phyloP scores from a whole-genome alignment of 2,113 vertebrate genomes.

The Uria lomvia region DNA sequence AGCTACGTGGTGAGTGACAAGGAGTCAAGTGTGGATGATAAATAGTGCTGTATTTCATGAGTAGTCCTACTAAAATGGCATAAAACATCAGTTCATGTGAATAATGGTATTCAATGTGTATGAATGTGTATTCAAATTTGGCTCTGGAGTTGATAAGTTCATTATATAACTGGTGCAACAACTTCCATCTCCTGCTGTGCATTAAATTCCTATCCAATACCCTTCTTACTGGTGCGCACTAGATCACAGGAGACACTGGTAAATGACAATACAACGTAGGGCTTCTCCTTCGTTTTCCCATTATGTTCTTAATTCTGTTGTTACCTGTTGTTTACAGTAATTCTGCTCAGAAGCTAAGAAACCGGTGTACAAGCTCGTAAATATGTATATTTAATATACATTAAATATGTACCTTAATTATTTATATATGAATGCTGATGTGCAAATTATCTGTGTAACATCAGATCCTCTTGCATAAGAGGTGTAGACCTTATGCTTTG shows the following conservation, averaged over 20 bases:
- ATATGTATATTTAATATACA: background rate
- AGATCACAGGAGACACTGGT: background rate
- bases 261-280: background rate
- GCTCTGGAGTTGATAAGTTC: background rate
- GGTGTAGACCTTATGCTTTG: background rate
- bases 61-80: slow-evolving; percentile 15
- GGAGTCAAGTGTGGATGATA: slow-evolving; percentile 4
- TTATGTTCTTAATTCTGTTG: background rate
- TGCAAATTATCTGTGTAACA: background rate
- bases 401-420: background rate
- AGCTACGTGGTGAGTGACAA: background rate
- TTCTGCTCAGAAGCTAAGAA: background rate
- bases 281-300: background rate
- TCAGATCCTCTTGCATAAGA: background rate
- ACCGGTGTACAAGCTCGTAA: background rate
- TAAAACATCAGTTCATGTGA: background rate
- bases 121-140: background rate
- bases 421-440: background rate
- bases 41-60: background rate
- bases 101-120: background rate
- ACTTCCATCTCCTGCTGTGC: background rate
- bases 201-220: background rate
- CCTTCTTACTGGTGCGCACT: background rate
- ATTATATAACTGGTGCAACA: slow-evolving; percentile 21
- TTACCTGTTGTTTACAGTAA: background rate